Base-by-base conservation (phyloP, 2,888 invertebrate genomes). In the Eupeodes luniger region DNA sequence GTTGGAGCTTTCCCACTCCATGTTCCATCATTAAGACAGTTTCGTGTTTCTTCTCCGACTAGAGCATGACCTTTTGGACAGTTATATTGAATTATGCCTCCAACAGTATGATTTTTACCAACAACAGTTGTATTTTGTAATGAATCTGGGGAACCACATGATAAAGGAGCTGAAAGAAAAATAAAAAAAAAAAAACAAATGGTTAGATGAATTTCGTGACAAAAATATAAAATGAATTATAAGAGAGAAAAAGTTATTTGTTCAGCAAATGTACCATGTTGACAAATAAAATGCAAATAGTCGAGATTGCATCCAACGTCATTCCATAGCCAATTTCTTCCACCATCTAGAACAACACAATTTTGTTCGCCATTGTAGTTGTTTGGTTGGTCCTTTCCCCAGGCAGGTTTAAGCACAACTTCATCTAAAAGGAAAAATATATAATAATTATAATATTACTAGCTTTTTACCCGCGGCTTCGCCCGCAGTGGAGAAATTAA, bases 361-460 rank as follows among this genome's bases (percentile, higher is more conserved):
- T 98, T 98, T 93, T 98, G 98, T 91, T 98, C 98, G 0, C 98
- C 98, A 92, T 98, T 98, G 94, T 98, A 98, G 92, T 98, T 98
- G 93, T 98, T 98, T 0, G 98, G 98, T 92, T 98, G 98, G 92
- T 98, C 98, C 92, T 97, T 97, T 72, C 98, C 98, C 98, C 98
- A 98, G 0, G 97, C 95, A 5, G 97, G 97, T 91, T 96, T 96
- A 9, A 95, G 95, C 10, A 98, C 96, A 75, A 96, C 94, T 91
- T 97, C 96, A 66, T 97, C 97, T 97, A 82, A 77, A 87, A 79
- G 51, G 5, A 7, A 51, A 51, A 51, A 51, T 55, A 10, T 55
- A 7, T 27, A 27, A 27, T 27, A n/a, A n/a, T n/a, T n/a, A n/a
- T n/a, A n/a, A n/a, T n/a, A n/a, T n/a, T n/a, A n/a, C n/a, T n/a